Conservation (phyloP, 2,888 invertebrate species). For the Mimas tiliae region DNA sequence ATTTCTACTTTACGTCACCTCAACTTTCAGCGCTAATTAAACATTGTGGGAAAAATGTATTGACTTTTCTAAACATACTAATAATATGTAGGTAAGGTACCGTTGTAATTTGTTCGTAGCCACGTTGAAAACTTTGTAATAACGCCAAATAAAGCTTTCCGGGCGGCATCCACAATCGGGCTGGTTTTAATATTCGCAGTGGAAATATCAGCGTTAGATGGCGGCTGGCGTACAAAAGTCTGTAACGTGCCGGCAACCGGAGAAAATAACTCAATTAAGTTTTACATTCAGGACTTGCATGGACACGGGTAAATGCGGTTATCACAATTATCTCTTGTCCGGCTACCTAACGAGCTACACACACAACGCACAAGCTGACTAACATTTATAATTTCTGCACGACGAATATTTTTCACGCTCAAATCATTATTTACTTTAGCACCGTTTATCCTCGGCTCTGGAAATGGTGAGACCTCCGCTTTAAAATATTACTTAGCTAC, state of each 20-base stretch:
- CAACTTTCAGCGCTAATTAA: not conserved
- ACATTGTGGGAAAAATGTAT: not conserved
- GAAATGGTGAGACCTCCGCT: not conserved
- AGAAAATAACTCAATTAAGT: conserved; percentile 74
- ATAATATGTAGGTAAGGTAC: not conserved
- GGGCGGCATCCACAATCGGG: conserved; percentile 7
- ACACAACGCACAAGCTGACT: conserved; percentile 42
- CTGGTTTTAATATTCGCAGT: conserved; percentile 14
- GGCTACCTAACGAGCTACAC: conserved; percentile 61
- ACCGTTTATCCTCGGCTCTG: conserved; percentile 30
- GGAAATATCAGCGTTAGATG: conserved; percentile 33
- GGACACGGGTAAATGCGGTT: conserved; percentile 72
- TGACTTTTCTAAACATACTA: not conserved
- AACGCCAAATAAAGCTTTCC: conserved; percentile 19
- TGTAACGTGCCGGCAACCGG: conserved; percentile 45
- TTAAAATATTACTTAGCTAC: conserved; percentile 4
- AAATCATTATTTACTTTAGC: conserved; percentile 20
- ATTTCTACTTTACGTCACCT: not conserved
- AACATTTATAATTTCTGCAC: conserved; percentile 42
- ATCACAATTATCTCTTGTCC: conserved; percentile 74
- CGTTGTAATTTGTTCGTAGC: not conserved
- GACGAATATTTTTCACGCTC: conserved; percentile 13
- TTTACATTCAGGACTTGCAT: conserved; percentile 68
- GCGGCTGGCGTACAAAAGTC: conserved; percentile 30
- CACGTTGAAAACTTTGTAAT: conserved; percentile 17